A percentile compares a stretch with the other conserved stretches of the same genome.
phyloP scores from a whole-genome alignment of 2,888 invertebrate species.

The Lacanobia oleracea region DNA sequence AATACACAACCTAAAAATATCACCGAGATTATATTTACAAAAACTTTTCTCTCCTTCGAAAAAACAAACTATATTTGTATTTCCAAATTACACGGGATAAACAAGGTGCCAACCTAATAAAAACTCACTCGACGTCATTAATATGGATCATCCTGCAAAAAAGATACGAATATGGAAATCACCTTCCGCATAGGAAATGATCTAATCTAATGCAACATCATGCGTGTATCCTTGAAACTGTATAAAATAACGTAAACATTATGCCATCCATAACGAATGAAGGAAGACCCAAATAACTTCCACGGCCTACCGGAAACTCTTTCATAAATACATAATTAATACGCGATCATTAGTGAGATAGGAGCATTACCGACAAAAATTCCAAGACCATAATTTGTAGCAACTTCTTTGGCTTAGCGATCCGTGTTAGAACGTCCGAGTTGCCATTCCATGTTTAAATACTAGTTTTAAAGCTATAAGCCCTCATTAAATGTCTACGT shows the following conservation, averaged over 20 bases:
- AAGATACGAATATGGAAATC: constrained; percentile 40
- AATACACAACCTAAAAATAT: background rate
- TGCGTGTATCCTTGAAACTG: constrained; percentile 47
- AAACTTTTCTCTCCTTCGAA: background rate
- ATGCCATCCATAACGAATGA: constrained; percentile 23
- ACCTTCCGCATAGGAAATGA: constrained; percentile 44
- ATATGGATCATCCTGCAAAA: constrained; percentile 40
- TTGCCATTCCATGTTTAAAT: constrained; percentile 2
- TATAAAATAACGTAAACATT: constrained; percentile 49
- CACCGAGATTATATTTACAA: background rate
- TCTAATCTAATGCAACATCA: constrained; percentile 38
- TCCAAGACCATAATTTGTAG: constrained; percentile 30
- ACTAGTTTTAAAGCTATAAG: constrained; percentile 25
- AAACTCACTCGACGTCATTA: constrained; percentile 36
- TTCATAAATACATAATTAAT: constrained; percentile 46
- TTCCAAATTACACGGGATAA: constrained; percentile 23
- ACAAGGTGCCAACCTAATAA: constrained; percentile 24
- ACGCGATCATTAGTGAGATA: constrained; percentile 52
- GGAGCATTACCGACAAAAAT: constrained; percentile 44
- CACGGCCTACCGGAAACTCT: constrained; percentile 47
- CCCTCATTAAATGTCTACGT: constrained; percentile 49
- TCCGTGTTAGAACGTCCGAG: background rate
- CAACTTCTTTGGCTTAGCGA: background rate
- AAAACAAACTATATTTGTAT: constrained; percentile 6
- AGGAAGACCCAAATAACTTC: constrained; percentile 55